These are phyloP conservation scores for human DNA, from an alignment of 2,113 vertebrate species.

Conservation along the genomic window GRCh38 chr3:154441501-154442000, in stretches of 20 bases:
- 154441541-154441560: not conserved
- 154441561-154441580: not conserved
- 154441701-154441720: not conserved
- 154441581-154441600: not conserved
- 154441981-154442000: not conserved
- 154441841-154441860: not conserved
- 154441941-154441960: not conserved
- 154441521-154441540: not conserved
- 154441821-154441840: not conserved
- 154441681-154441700: not conserved
- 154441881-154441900: not conserved
- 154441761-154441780: not conserved
- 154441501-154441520: not conserved
- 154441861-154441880: not conserved
- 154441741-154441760: not conserved
- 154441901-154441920: not conserved
- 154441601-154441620: slow-evolving; percentile 22
- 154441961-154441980: not conserved
- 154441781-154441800: not conserved
- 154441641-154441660: not conserved
- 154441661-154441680: not conserved
- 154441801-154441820: not conserved
- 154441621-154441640: not conserved
- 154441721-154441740: not conserved
- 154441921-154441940: not conserved